Conservation (phyloP, 2,888 invertebrate genomes). For the Mythimna lalbum region DNA sequence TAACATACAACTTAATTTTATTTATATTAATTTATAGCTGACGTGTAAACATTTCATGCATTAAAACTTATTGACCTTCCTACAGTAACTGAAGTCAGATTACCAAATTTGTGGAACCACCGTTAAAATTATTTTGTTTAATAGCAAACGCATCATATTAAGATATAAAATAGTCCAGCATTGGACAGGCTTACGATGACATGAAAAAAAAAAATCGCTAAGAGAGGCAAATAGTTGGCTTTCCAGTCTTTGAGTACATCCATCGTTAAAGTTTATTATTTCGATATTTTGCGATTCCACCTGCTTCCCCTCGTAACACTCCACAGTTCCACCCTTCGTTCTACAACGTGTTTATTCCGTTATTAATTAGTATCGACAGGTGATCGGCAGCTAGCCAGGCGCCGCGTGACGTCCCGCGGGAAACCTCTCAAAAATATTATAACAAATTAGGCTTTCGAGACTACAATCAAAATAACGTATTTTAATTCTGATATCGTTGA, state of each 20-base stretch:
- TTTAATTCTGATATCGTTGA: neutral
- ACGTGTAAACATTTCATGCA: no score
- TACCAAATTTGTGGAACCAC: neutral
- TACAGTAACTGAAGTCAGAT: no score
- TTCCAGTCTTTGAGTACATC: neutral
- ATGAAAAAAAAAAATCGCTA: neutral
- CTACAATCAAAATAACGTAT: neutral
- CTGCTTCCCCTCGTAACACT: slow-evolving; percentile 4
- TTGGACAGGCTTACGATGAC: neutral
- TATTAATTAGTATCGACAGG: slow-evolving; percentile 27
- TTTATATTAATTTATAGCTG: no score
- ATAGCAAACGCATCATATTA: neutral
- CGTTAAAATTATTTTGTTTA: neutral
- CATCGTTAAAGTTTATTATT: slow-evolving; percentile 1
- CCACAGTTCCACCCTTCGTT: slow-evolving; percentile 4
- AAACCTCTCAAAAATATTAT: neutral
- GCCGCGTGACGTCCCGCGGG: neutral
- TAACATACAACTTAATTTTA: no score
- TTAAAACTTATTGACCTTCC: no score
- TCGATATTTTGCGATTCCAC: neutral
- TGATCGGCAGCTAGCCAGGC: neutral
- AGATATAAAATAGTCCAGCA: neutral
- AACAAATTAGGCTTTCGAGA: slow-evolving; percentile 1
- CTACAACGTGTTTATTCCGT: neutral
- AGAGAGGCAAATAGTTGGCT: neutral